A percentile compares a stretch with the other conserved stretches of the same genome.
Evolutionary conservation across 64 coral and sea anemone genomes (phyloP).

Genomic region (Anthopleura sola): DNA sequence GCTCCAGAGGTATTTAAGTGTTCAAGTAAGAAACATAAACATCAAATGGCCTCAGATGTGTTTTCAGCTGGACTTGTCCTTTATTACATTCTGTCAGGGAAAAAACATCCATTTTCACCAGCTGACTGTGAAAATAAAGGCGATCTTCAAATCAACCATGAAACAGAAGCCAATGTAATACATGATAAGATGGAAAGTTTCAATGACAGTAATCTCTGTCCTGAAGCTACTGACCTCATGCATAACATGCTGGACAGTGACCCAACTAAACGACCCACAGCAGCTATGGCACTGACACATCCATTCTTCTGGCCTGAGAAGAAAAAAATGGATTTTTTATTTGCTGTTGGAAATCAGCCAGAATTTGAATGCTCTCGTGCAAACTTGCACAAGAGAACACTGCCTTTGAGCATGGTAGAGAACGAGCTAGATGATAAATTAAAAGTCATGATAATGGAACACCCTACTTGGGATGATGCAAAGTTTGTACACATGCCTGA

Average conservation of each 20-base stretch:
- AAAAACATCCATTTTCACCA: conserved; percentile 36
- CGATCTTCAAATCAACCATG: background rate
- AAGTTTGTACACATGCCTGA: conserved; percentile 9
- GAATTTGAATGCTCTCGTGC: conserved; percentile 21
- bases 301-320: conserved; percentile 26
- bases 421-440: background rate
- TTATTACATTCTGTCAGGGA: conserved; percentile 15
- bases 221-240: conserved; percentile 3
- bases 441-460: background rate
- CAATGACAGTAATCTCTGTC: background rate
- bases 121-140: background rate
- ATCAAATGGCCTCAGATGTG: conserved; percentile 21
- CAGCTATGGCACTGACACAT: background rate
- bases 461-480: background rate
- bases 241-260: background rate
- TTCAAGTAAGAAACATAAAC: background rate
- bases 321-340: conserved; percentile 28
- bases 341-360: conserved; percentile 34
- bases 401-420: background rate
- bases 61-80: conserved; percentile 28
- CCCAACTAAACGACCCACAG: conserved; percentile 1
- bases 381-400: background rate
- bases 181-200: background rate
- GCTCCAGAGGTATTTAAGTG: background rate
- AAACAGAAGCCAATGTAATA: background rate